phyloP scores from a whole-genome alignment of 2,113 vertebrate species.

The Poecilia latipinna region DNA sequence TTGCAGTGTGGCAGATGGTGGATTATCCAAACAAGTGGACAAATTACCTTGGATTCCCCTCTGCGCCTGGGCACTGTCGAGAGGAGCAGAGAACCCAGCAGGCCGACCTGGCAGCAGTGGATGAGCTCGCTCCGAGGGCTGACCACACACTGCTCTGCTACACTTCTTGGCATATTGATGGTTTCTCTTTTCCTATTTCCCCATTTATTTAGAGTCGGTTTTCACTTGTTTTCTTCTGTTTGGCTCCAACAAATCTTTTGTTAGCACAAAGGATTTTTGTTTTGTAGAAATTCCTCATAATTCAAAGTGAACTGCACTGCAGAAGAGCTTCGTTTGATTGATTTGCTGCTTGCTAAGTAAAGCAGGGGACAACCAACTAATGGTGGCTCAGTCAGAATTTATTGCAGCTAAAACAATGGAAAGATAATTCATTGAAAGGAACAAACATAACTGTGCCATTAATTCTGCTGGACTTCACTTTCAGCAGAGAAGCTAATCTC shows the following conservation, averaged over 20 bases:
- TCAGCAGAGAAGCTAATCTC: slow-evolving; percentile 47
- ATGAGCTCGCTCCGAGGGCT: slow-evolving; percentile 55
- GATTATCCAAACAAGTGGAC: slow-evolving; percentile 78
- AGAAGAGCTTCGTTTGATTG: slow-evolving; percentile 42
- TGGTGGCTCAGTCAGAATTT: slow-evolving; percentile 32
- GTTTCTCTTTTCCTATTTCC: neutral
- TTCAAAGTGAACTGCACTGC: slow-evolving; percentile 25
- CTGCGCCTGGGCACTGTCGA: slow-evolving; percentile 61
- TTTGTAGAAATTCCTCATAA: slow-evolving; percentile 12
- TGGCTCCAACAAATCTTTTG: slow-evolving; percentile 37
- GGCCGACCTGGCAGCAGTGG: slow-evolving; percentile 61
- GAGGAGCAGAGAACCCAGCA: slow-evolving; percentile 47
- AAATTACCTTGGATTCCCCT: slow-evolving; percentile 74
- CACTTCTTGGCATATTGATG: slow-evolving; percentile 51
- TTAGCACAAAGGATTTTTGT: neutral
- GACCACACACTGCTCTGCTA: slow-evolving; percentile 37
- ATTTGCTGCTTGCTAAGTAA: slow-evolving; percentile 30
- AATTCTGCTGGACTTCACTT: slow-evolving; percentile 39
- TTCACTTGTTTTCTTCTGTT: slow-evolving; percentile 25
- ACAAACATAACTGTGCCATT: slow-evolving; percentile 17
- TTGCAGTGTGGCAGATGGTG: slow-evolving; percentile 76
- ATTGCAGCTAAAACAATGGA: slow-evolving; percentile 50
- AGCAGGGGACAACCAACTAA: slow-evolving; percentile 36
- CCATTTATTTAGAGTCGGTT: slow-evolving; percentile 34
- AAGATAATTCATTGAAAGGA: slow-evolving; percentile 37